Conservation (phyloP, 2,888 invertebrate genomes). For the Dryococelus australis region DNA sequence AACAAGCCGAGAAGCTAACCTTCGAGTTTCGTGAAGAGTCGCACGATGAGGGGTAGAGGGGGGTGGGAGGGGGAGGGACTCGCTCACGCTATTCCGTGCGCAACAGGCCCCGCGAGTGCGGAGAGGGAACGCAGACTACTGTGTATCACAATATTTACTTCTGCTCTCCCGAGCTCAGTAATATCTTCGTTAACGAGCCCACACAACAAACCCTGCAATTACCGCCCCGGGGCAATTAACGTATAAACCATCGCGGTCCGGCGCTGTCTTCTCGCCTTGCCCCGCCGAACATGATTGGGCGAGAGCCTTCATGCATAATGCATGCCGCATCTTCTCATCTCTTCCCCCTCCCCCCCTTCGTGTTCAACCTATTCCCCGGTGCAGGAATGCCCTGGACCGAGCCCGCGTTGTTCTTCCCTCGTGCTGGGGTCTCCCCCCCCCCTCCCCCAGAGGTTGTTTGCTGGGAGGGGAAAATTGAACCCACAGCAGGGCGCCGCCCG, state of each 20-base stretch:
- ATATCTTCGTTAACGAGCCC: conserved; percentile 3
- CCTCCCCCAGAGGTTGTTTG: too few species aligned
- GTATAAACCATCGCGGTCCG: background rate
- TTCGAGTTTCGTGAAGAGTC: background rate
- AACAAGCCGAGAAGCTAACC: too few species aligned
- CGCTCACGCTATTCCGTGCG: background rate
- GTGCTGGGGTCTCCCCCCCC: background rate
- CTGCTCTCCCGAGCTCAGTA: background rate
- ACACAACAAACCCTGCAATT: background rate
- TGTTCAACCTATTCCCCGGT: too few species aligned
- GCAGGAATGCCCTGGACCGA: background rate
- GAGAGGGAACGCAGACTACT: background rate
- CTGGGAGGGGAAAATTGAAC: too few species aligned
- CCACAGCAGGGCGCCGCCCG: too few species aligned
- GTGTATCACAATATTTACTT: conserved; percentile 10
- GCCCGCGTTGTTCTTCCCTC: background rate
- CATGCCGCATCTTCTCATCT: background rate
- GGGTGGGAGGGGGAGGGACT: too few species aligned
- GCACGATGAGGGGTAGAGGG: too few species aligned
- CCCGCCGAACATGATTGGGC: background rate
- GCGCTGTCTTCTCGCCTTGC: background rate
- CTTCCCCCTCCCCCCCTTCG: background rate
- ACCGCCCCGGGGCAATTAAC: background rate
- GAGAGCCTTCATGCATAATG: background rate
- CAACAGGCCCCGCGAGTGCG: background rate